Base-by-base conservation (phyloP, 2,797 vertebrate genomes). In the Lagocephalus sceleratus region DNA sequence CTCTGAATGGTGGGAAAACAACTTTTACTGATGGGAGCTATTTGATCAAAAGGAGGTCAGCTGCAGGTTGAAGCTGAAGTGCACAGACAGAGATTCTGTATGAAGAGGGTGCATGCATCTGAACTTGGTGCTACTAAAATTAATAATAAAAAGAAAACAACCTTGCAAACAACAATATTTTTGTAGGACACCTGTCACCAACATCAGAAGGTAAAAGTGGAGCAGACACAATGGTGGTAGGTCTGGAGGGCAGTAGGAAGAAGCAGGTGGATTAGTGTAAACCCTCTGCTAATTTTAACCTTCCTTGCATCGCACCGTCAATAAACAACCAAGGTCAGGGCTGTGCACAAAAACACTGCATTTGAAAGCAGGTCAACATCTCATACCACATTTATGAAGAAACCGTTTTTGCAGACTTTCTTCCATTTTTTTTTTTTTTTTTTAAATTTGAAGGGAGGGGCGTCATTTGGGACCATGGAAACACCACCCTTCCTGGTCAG, bases 211-310 rank as follows among this genome's bases (percentile, higher is more conserved):
- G 61, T 20, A 65, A 58, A 20, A 26, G 41, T 1, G 22, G 41
- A 20, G 23, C 40, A 65, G 57, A 57, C 50, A 43, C 38, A 40
- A 51, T 20, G 47, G 7, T 25, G 39, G 40, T 50, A 42, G 42
- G 54, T 60, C 60, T 65, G 64, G 67, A 63, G 73, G 67, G 65
- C 69, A 63, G 71, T 72, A 66, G 71, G 39, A 73, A 49, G 47
- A 61, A 61, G 68, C 43, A 58, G 62, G 60, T 58, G 80, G 85
- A 87, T 88, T 88, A 88, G 60, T 50, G 56, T 86, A 75, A 88
- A 84, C 56, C 73, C 74, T 60, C 71, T 6, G 68, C 86, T 85
- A 84, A 85, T 74, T 82, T 73, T 84, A 85, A 84, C 75, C 52
- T 71, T 53, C 40, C 47, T 55, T 63, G 47, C 50, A 73, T 62